These are phyloP conservation scores for Butorides virescens DNA, from an alignment of 2,113 vertebrate species.

Conservation along the genomic window DNA sequence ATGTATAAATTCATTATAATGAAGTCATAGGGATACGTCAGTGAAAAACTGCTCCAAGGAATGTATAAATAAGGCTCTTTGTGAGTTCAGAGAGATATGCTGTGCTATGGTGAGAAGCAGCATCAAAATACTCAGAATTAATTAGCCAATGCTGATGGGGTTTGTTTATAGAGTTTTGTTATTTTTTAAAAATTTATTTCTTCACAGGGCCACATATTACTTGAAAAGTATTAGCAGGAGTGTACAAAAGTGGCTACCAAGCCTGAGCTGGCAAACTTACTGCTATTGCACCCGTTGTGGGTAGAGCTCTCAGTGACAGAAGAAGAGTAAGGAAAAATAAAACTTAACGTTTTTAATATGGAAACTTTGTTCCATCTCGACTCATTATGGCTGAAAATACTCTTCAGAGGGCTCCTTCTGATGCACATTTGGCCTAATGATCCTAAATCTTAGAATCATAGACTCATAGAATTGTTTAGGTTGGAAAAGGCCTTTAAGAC, in stretches of 20 bases:
- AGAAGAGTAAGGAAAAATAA: neutral
- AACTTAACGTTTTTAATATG: neutral
- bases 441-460: neutral
- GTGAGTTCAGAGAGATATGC: slow-evolving; percentile 3
- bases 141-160: neutral
- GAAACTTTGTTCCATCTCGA: neutral
- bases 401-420: neutral
- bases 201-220: neutral
- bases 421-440: neutral
- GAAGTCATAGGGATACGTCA: neutral
- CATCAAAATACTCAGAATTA: slow-evolving; percentile 1
- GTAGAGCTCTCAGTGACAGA: neutral
- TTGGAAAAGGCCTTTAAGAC: too few relatives aligned
- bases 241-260: neutral
- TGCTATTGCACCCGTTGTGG: neutral
- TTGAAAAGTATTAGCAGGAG: neutral
- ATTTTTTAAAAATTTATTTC: neutral
- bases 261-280: neutral
- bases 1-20: neutral
- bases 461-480: too few relatives aligned
- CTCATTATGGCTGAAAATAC: neutral
- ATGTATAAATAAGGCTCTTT: neutral
- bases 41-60: slow-evolving; percentile 18
- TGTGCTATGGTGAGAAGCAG: neutral
- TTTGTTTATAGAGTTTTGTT: neutral